Conservation (phyloP, 2,888 invertebrate genomes). For the Clitarchus hookeri region DNA sequence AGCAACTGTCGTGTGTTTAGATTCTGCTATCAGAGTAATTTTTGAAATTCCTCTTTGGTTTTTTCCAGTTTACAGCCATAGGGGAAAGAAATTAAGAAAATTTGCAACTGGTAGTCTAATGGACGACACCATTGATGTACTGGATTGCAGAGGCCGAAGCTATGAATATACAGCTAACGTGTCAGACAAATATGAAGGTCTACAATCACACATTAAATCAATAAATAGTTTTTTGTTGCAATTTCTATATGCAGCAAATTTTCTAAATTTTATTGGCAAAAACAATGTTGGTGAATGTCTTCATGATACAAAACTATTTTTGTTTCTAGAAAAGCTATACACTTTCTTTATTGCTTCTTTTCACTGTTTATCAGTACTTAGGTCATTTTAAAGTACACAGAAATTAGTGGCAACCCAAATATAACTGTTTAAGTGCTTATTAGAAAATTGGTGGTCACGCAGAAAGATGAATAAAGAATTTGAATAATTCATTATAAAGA, state of each 20-base stretch:
- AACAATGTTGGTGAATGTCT: not conserved
- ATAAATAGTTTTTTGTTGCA: not conserved
- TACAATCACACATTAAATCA: conserved; percentile 22
- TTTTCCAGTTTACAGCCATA: conserved; percentile 14
- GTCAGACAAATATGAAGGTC: conserved; percentile 12
- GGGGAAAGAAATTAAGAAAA: conserved; percentile 2
- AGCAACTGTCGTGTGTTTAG: not conserved
- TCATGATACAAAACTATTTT: conserved; percentile 11
- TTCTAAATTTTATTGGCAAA: not conserved
- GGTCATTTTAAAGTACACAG: not conserved
- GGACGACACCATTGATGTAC: not conserved
- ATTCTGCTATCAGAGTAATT: not conserved
- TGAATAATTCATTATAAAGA: not conserved
- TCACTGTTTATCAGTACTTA: conserved; percentile 5
- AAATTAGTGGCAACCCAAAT: not conserved
- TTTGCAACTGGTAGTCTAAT: not conserved
- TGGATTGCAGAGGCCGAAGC: conserved; percentile 11
- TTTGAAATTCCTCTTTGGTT: not conserved
- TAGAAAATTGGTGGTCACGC: too few relatives aligned
- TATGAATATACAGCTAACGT: not conserved
- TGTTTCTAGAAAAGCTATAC: conserved; percentile 18
- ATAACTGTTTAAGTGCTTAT: too few relatives aligned
- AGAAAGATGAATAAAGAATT: not conserved
- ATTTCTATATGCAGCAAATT: not conserved
- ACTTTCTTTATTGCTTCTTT: not conserved